Base-by-base conservation (phyloP, 1,140 invertebrate species). In the Triops cancriformis region DNA sequence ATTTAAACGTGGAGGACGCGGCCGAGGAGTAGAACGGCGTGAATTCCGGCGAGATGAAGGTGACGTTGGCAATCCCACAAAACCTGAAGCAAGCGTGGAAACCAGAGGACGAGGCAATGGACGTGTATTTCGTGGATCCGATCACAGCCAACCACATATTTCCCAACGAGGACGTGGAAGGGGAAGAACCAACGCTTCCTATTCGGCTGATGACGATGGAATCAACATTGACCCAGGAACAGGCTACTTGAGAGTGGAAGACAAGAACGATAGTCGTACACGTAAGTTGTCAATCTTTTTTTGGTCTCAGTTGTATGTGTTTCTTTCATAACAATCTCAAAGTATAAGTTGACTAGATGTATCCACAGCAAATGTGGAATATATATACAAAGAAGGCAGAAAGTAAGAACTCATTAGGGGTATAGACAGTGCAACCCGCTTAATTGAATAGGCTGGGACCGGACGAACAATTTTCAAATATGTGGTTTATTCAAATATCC, bases 61-160 rank as follows among this genome's bases (percentile, higher is more conserved):
- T n/a, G 75, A 43, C 11, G 18, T 28, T 9, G 26, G 43, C 12
- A 64, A 51, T n/a, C 26, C 31, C 26, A 23, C n/a, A 26, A 43
- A 76, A 27, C 75, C 42, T 5, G 76, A 41, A 72, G 26, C 64
- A 10, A 64, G 26, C 26, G 73, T 41, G 41, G 77, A 78, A 10
- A 27, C 31, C n/a, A 26, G 37, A 78, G 42, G 73, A 18, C 42
- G 77, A 78, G 77, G 73, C 26, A 37, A 28, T 74, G 77, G 51
- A 1, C 51, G 72, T 12, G 43, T 51, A 43, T 76, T 76, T 42
- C 51, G 51, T 23, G 51, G 51, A 18, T 23, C 51, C 18, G 51
- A 64, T 6, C 51, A 64, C 14, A 64, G 14, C 23, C 51, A 18
- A 64, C 14, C 9, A 23, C 51, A 64, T 5, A 18, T 64, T 10